These are phyloP conservation scores for Xestoiulus laeticollis DNA, from an alignment of 2,888 invertebrate species.

Conservation along the genomic window DNA sequence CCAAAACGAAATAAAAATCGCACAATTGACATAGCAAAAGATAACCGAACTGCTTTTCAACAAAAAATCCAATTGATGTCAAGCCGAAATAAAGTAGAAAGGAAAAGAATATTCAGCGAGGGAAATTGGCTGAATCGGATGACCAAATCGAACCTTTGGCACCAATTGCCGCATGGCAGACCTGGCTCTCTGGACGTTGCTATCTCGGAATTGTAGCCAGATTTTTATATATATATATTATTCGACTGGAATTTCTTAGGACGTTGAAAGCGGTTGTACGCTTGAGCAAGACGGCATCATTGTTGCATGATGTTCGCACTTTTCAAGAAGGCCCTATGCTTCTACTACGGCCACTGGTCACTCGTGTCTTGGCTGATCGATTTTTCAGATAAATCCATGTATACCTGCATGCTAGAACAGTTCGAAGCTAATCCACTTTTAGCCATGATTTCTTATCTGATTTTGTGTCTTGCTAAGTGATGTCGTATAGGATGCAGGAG, in stretches of 20 bases:
- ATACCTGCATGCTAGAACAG: constrained; percentile 33
- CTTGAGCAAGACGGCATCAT: neutral
- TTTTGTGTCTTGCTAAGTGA: neutral
- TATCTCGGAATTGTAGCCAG: neutral
- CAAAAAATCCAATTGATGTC: neutral
- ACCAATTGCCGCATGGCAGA: neutral
- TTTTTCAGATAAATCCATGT: constrained; percentile 2
- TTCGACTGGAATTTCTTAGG: neutral
- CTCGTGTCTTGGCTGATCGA: neutral
- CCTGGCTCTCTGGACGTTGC: neutral
- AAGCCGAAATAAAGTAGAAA: neutral
- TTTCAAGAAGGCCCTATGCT: neutral
- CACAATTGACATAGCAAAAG: neutral
- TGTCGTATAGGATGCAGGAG: neutral
- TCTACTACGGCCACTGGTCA: neutral
- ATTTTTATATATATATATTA: neutral
- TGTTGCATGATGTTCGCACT: constrained; percentile 10
- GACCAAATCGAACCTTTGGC: constrained; percentile 23
- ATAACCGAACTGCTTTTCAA: neutral
- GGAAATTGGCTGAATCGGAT: neutral
- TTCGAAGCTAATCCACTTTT: constrained; percentile 29
- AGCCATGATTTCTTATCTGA: constrained; percentile 37
- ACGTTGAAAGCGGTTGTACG: neutral
- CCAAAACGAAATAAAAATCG: neutral
- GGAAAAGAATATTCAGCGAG: neutral